Percentiles rank a stretch among this genome's conserved stretches.
These are phyloP conservation scores for Drosophila miranda DNA, from an alignment of 1,140 invertebrate species.

Conservation along the genomic window DNA sequence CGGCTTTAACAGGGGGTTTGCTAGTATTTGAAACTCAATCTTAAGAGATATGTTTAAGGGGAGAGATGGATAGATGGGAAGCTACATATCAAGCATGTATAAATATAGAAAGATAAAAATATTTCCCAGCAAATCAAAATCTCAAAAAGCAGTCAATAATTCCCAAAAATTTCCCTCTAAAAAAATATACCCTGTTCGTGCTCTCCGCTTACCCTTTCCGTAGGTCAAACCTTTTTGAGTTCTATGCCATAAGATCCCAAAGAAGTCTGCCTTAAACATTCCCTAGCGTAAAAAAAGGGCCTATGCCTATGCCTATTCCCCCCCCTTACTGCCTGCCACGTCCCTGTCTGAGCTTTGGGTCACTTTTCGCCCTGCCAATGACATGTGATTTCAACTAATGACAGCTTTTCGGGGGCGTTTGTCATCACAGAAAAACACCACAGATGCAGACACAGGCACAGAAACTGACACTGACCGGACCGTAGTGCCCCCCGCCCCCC, in stretches of 20 bases:
- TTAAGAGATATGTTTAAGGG: too few relatives aligned
- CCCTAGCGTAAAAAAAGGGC: background rate
- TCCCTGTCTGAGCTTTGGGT: constrained; percentile 40
- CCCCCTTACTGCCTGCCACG: constrained; percentile 8
- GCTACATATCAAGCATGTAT: too few relatives aligned
- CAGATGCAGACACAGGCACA: background rate
- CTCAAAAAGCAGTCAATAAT: too few relatives aligned
- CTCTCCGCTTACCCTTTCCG: too few relatives aligned
- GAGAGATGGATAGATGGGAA: too few relatives aligned
- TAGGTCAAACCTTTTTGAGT: too few relatives aligned
- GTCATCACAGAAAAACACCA: constrained; percentile 28
- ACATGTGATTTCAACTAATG: constrained; percentile 79
- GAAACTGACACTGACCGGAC: background rate
- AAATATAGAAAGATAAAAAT: too few relatives aligned
- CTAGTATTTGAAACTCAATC: too few relatives aligned
- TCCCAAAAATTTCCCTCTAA: too few relatives aligned
- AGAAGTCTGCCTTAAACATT: constrained; percentile 2
- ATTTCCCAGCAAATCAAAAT: too few relatives aligned
- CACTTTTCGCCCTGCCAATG: constrained; percentile 65
- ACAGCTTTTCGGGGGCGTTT: constrained; percentile 59
- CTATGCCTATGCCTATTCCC: constrained; percentile 2
- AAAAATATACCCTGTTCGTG: too few relatives aligned
- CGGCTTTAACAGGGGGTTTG: background rate
- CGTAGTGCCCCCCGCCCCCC: constrained; percentile 11
- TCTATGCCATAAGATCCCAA: background rate